Conservation (phyloP, 2,888 invertebrate species). For the Lottia gigantea region DNA sequence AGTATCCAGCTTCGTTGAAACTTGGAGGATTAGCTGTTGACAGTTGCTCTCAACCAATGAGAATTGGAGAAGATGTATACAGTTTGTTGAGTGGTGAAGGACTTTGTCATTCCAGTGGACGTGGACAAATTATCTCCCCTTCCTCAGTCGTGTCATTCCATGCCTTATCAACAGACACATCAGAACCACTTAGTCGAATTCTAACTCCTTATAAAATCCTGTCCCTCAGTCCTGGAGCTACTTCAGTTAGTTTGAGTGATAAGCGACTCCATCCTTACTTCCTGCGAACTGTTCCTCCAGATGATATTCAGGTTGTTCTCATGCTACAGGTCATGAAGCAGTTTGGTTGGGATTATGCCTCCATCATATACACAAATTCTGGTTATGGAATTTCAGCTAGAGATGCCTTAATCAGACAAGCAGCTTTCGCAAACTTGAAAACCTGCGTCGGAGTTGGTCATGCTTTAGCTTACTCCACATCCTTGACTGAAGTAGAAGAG, state of each 20-base stretch:
- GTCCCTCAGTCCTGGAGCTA: conserved; percentile 64
- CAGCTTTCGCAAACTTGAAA: conserved; percentile 27
- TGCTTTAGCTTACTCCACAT: conserved; percentile 44
- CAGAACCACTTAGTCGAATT: conserved; percentile 58
- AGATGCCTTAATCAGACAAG: conserved; percentile 53
- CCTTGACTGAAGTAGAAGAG: conserved; percentile 40
- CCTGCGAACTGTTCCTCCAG: conserved; percentile 61
- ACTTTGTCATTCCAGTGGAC: conserved; percentile 52
- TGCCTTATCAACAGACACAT: conserved; percentile 54
- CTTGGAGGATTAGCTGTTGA: conserved; percentile 67
- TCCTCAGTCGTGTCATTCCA: conserved; percentile 61
- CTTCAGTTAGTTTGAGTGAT: conserved; percentile 54
- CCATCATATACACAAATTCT: conserved; percentile 62
- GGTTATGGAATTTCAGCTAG: conserved; percentile 54
- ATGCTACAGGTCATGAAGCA: conserved; percentile 53
- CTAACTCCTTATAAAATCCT: conserved; percentile 60
- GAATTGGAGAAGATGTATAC: conserved; percentile 65
- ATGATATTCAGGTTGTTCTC: conserved; percentile 54
- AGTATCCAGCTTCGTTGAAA: conserved; percentile 45
- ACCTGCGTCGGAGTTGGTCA: conserved; percentile 56
- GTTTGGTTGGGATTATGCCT: conserved; percentile 64
- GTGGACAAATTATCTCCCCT: conserved; percentile 49
- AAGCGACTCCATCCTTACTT: conserved; percentile 52
- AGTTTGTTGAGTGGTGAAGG: conserved; percentile 64
- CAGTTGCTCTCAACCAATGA: conserved; percentile 60